Conservation (phyloP, 2,888 invertebrate genomes). For the Liposcelis brunnea region DNA sequence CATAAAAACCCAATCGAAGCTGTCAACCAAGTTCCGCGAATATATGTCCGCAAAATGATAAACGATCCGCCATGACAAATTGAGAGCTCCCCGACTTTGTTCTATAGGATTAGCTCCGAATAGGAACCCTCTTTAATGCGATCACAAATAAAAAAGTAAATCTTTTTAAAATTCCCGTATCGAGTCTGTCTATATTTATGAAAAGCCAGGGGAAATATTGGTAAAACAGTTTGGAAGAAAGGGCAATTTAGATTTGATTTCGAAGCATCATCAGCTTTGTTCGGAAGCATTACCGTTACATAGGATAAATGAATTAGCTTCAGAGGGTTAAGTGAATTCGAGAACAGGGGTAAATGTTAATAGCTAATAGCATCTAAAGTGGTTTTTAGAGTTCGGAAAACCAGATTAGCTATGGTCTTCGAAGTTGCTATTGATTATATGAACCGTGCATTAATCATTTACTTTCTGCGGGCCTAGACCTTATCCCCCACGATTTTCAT, state of each 20-base stretch:
- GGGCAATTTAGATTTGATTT: background rate
- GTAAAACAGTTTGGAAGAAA: background rate
- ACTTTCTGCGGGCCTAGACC: too few relatives aligned
- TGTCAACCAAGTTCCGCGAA: conserved; percentile 8
- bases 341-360: conserved; percentile 7
- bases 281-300: conserved; percentile 10
- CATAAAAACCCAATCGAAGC: conserved; percentile 8
- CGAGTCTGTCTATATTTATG: background rate
- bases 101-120: background rate
- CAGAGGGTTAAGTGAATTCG: conserved; percentile 9
- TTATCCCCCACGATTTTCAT: background rate
- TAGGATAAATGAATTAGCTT: conserved; percentile 9
- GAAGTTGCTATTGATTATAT: too few relatives aligned
- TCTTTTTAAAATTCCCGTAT: background rate
- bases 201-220: background rate
- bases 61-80: conserved; percentile 9
- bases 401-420: conserved; percentile 4
- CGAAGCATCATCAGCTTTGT: conserved; percentile 8
- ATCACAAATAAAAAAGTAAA: background rate
- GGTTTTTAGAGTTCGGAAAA: conserved; percentile 7
- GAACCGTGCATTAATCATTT: too few relatives aligned
- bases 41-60: conserved; percentile 8
- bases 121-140: background rate
- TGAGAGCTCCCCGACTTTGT: conserved; percentile 3
- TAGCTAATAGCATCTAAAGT: conserved; percentile 9